Conservation (phyloP, 1,140 invertebrate species). For the Drosophila suzukii region DNA sequence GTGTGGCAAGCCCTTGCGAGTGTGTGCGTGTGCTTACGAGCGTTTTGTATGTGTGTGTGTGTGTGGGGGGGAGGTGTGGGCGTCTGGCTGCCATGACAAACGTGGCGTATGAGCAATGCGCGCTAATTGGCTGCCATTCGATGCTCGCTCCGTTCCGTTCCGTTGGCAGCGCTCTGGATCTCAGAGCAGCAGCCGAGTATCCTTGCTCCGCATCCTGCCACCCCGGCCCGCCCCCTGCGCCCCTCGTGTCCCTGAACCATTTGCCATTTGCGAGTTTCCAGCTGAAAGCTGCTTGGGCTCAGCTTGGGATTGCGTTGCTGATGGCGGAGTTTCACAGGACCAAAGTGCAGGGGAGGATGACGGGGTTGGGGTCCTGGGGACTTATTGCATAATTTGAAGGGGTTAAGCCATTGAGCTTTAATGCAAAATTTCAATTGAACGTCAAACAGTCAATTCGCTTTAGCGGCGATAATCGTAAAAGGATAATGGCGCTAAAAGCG, state of each 20-base stretch:
- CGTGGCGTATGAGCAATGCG: slow-evolving; percentile 81
- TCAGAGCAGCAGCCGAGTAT: slow-evolving; percentile 33
- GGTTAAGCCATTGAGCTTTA: slow-evolving; percentile 83
- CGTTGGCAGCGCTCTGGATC: slow-evolving; percentile 50
- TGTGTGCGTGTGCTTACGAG: slow-evolving; percentile 19
- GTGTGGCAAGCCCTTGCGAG: slow-evolving; percentile 12
- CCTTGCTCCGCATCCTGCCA: slow-evolving; percentile 18
- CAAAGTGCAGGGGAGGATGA: background rate
- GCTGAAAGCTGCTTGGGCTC: slow-evolving; percentile 58
- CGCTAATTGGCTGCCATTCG: slow-evolving; percentile 79
- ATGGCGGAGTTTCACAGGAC: slow-evolving; percentile 27
- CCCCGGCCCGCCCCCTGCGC: background rate
- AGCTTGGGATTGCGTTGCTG: slow-evolving; percentile 35
- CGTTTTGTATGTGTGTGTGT: background rate
- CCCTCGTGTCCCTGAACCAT: slow-evolving; percentile 31
- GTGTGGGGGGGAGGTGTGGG: slow-evolving; percentile 19
- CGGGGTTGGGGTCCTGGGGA: slow-evolving; percentile 5
- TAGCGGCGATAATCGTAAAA: slow-evolving; percentile 82
- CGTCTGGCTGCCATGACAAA: slow-evolving; percentile 71
- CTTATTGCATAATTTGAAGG: slow-evolving; percentile 81
- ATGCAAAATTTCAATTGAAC: slow-evolving; percentile 83
- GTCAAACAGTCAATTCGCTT: slow-evolving; percentile 83
- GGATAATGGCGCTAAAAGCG: slow-evolving; percentile 81
- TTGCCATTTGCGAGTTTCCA: slow-evolving; percentile 40
- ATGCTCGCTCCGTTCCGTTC: slow-evolving; percentile 52